Evolutionary conservation across 2,888 invertebrate genomes (phyloP), one percentile per base, ranked within the genome.

Genomic region (Noctua pronuba): DNA sequence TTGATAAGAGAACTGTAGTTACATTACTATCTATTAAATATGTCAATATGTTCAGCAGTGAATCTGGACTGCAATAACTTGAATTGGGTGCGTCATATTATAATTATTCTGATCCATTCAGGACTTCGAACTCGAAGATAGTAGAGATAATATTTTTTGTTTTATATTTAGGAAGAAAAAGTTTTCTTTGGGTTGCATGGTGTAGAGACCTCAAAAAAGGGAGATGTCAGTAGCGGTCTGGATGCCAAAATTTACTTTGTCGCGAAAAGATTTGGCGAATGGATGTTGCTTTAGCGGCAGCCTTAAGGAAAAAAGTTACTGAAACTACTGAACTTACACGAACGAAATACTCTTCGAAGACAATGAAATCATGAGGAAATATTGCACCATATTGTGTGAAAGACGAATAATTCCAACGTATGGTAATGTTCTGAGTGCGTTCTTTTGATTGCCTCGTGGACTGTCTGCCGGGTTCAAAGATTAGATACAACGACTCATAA

Each of bases 401-500:
- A 60, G 11, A 60, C n/a, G 5, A 55, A 46, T 55, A 21, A 60
- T 49, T 58, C 13, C n/a, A 46, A 21, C 18, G 18, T 46, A 80
- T 41, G 55, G 64, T 38, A 55, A 67, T 31, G 13, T 38, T 52
- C n/a, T 10, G 44, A 60, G n/a, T 16, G 44, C 46, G 44, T 60
- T 55, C 38, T 16, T 64, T 67, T n/a, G 44, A 66, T 58, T 83
- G 60, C 58, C 8, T 76, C 28, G n/a, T 44, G 31, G 55, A 68
- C 28, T 58, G 75, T 58, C 58, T 38, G 21, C 21, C 31, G 64
- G 82, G 82, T 81, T 65, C 75, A 81, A 83, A 81, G 82, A 72
- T 83, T 69, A 82, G 8, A 44, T 52, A 24, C 38, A 80, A 73
- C 49, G 18, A 73, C 24, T 74, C 62, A 44, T 80, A 68, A 80